phyloP scores from a whole-genome alignment of 2,797 vertebrate species.

The Hybognathus amarus region DNA sequence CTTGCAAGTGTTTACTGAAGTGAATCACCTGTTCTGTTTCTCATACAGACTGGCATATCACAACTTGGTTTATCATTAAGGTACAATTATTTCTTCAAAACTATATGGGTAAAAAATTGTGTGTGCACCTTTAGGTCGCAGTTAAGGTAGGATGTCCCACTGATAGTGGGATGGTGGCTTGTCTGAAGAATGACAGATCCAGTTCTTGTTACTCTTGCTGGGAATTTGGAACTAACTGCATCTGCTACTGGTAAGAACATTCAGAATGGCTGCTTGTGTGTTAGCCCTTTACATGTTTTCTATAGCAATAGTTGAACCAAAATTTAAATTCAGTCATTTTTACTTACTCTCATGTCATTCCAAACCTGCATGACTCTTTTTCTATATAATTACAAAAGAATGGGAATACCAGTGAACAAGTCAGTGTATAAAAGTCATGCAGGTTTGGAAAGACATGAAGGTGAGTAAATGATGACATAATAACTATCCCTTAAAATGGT shows the following conservation, averaged over 20 bases:
- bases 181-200: conserved; percentile 83
- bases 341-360: not conserved
- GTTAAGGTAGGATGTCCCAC: conserved; percentile 82
- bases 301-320: not conserved
- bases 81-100: not conserved
- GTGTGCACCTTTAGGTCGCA: conserved; percentile 69
- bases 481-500: not conserved
- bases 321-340: not conserved
- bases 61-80: not conserved
- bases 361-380: not conserved
- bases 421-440: too few relatives aligned
- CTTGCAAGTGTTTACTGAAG: not conserved
- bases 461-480: too few relatives aligned
- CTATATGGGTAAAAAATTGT: not conserved
- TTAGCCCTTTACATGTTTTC: not conserved
- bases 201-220: conserved; percentile 79
- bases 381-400: not conserved
- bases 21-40: conserved; percentile 8
- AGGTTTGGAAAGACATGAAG: too few relatives aligned
- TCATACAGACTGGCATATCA: not conserved
- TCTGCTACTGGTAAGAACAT: conserved; percentile 68
- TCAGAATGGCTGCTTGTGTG: not conserved
- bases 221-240: conserved; percentile 62
- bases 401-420: too few relatives aligned
- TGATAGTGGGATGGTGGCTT: conserved; percentile 77